A percentile compares a stretch with the other conserved stretches of the same genome.
Conservation (phyloP, 2,888 invertebrate genomes). For the Drosophila affinis region DNA sequence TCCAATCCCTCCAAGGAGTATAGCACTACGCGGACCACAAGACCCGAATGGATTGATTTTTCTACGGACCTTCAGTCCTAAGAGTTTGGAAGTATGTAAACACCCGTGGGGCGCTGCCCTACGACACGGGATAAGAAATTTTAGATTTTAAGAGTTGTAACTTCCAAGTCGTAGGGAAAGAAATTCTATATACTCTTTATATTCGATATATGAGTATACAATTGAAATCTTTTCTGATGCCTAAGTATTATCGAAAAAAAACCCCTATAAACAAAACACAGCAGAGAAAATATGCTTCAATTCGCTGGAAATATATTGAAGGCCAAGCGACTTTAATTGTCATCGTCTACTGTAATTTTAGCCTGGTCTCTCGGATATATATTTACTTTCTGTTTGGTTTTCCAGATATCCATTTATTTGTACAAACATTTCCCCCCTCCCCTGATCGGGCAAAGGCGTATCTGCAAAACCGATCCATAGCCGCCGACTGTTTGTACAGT, state of each 20-base stretch:
- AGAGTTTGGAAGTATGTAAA: too few relatives aligned
- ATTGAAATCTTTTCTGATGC: neutral
- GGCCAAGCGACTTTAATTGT: neutral
- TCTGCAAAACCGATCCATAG: neutral
- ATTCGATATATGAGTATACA: too few relatives aligned
- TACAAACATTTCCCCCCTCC: neutral
- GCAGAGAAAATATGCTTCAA: neutral
- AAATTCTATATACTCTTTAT: too few relatives aligned
- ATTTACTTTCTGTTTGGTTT: neutral
- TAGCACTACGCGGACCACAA: too few relatives aligned
- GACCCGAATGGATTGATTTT: too few relatives aligned
- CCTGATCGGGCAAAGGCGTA: neutral
- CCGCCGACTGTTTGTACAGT: slow-evolving; percentile 46
- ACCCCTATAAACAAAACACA: neutral
- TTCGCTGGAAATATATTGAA: neutral
- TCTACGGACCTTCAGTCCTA: too few relatives aligned
- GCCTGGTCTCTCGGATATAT: neutral
- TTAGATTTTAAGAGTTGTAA: too few relatives aligned
- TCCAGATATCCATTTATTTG: neutral
- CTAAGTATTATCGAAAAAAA: neutral
- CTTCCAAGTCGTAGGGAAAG: too few relatives aligned
- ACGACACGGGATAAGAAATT: too few relatives aligned
- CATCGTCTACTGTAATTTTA: neutral
- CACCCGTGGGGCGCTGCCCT: too few relatives aligned
- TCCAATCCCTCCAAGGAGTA: too few relatives aligned